Percentiles rank a stretch among this genome's conserved stretches.
Evolutionary conservation across 2,888 invertebrate species (phyloP).

Genomic region (Mycogona germanica): DNA sequence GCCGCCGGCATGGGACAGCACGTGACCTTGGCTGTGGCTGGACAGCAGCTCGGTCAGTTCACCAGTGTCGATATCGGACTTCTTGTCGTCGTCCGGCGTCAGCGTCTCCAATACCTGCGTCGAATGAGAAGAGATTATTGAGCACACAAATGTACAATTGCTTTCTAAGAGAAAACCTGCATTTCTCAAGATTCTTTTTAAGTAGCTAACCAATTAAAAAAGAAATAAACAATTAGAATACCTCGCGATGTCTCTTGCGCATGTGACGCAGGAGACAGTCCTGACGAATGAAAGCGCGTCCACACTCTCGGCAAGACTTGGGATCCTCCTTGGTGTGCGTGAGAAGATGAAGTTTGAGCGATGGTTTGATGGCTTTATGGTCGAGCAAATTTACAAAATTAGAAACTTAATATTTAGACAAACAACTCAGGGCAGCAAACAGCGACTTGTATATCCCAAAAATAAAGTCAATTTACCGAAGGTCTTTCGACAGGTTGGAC

Average conservation of each 20-base stretch:
- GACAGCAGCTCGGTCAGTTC: conserved; percentile 1
- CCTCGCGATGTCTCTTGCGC: conserved; percentile 52
- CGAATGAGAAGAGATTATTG: no score
- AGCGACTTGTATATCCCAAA: no score
- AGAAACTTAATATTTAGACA: no score
- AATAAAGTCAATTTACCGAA: no score
- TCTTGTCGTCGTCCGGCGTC: conserved; percentile 46
- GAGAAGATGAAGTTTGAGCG: conserved; percentile 53
- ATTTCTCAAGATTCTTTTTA: no score
- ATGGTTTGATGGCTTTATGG: conserved; percentile 52
- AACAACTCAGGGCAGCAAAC: no score
- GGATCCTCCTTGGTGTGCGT: conserved; percentile 60
- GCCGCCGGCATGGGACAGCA: neutral
- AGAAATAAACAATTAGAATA: no score
- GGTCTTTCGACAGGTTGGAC: conserved; percentile 48
- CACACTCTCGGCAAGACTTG: conserved; percentile 63
- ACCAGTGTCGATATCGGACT: conserved; percentile 28
- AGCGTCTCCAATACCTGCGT: no score
- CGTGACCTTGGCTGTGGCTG: neutral
- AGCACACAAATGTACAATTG: no score
- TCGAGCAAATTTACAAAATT: no score
- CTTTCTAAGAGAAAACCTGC: no score
- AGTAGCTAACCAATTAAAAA: no score
- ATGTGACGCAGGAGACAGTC: conserved; percentile 66
- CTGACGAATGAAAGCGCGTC: conserved; percentile 62